Evolutionary conservation across 1,140 invertebrate genomes (phyloP).

Genomic region (Alviniconcha marisindica): DNA sequence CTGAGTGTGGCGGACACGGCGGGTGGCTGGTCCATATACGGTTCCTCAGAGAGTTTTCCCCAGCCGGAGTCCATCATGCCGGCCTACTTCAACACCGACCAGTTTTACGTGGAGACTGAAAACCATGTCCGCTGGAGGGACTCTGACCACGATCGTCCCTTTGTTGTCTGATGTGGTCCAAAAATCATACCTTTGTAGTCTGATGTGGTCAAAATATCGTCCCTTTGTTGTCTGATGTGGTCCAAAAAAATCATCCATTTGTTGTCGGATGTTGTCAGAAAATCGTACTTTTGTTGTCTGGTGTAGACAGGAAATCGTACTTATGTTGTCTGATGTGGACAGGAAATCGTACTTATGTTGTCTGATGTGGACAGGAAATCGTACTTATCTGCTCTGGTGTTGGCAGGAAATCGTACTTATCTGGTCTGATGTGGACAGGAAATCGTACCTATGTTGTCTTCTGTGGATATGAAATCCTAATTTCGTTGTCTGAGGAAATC

Average conservation of each 20-base stretch:
- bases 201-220: neutral
- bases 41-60: slow-evolving; percentile 44
- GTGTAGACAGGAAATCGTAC: neutral
- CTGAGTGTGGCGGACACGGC: slow-evolving; percentile 56
- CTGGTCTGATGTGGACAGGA: neutral
- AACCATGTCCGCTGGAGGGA: neutral
- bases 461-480: no score
- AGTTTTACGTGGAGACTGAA: slow-evolving; percentile 9
- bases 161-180: neutral
- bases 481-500: neutral
- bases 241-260: neutral
- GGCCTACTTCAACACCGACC: slow-evolving; percentile 45
- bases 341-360: no score
- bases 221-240: neutral
- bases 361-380: no score
- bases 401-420: neutral
- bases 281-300: neutral
- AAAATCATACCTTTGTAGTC: neutral
- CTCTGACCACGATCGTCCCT: neutral
- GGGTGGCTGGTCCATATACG: slow-evolving; percentile 49
- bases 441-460: no score
- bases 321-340: neutral
- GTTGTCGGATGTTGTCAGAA: neutral
- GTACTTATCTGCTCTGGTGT: neutral
- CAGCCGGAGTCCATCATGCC: slow-evolving; percentile 45